Evolutionary conservation across 2,797 vertebrate genomes (phyloP).

Genomic region (Pristis pectinata): DNA sequence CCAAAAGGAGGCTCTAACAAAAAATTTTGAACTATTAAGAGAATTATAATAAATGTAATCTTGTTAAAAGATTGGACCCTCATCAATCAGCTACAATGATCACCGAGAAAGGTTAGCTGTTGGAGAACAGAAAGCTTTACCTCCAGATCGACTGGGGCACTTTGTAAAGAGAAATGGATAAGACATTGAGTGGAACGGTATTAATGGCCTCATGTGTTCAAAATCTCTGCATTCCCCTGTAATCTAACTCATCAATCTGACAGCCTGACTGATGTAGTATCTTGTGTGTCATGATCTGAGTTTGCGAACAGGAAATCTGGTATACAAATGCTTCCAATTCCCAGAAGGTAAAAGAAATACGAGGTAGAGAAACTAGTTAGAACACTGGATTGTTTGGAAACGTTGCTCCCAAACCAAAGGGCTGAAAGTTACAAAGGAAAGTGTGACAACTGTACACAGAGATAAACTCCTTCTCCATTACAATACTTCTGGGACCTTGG

Average conservation of each 20-base stretch:
- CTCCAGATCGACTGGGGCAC: neutral
- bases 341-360: neutral
- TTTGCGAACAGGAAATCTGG: neutral
- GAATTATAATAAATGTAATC: neutral
- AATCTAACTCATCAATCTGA: neutral
- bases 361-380: neutral
- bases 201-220: neutral
- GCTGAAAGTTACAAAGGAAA: neutral
- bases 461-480: neutral
- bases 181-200: neutral
- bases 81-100: neutral
- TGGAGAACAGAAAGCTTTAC: neutral
- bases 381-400: neutral
- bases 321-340: neutral
- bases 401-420: neutral
- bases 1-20: neutral
- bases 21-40: neutral
- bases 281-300: neutral
- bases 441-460: neutral
- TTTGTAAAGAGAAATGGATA: neutral
- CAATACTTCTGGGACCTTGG: neutral
- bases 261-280: neutral
- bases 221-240: neutral
- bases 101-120: neutral
- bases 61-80: neutral